A percentile compares a stretch with the other conserved stretches of the same genome.
Conservation (phyloP, 2,113 vertebrate genomes). For the Xenopus tropicalis region UCB_Xtro_10.0 CM004446.2:107577001-107577500, state of each 20-base stretch:
- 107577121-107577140: conserved; percentile 62
- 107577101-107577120: conserved; percentile 63
- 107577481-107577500: conserved; percentile 91
- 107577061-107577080: conserved; percentile 91
- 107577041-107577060: conserved; percentile 89
- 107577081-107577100: conserved; percentile 82
- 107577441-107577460: conserved; percentile 81
- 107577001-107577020: conserved; percentile 79
- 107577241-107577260: conserved; percentile 87
- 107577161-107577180: conserved; percentile 58
- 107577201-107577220: conserved; percentile 72
- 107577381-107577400: conserved; percentile 61
- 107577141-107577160: conserved; percentile 62
- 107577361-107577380: conserved; percentile 88
- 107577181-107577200: conserved; percentile 64
- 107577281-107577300: conserved; percentile 97
- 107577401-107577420: conserved; percentile 83
- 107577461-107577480: conserved; percentile 85
- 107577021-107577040: conserved; percentile 85
- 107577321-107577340: conserved; percentile 93
- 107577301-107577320: conserved; percentile 83
- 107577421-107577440: conserved; percentile 84
- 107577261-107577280: conserved; percentile 89
- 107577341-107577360: conserved; percentile 97
- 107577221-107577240: conserved; percentile 86